Conservation (phyloP, 2,888 invertebrate species). For the Litoditis marina region DNA sequence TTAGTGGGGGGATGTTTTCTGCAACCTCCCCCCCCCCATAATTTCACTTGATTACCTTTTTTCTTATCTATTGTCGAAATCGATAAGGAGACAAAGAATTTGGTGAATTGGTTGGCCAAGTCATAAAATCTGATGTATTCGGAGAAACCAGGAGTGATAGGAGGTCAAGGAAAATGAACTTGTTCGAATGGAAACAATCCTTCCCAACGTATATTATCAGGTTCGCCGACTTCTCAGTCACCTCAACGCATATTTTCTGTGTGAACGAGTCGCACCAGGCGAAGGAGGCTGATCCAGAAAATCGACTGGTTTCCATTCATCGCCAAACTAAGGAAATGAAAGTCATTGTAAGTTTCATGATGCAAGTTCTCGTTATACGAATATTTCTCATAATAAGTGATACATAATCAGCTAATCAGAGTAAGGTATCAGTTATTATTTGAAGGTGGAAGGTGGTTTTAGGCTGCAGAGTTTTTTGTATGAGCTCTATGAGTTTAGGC, state of each 20-base stretch:
- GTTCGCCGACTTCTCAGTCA: conserved; percentile 30
- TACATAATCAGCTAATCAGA: too few species aligned
- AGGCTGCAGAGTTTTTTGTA: too few species aligned
- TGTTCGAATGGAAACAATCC: too few species aligned
- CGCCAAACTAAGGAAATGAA: conserved; percentile 20
- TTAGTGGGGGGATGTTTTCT: too few species aligned
- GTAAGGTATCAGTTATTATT: too few species aligned
- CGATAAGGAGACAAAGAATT: neutral
- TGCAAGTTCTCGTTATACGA: neutral
- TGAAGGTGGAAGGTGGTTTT: too few species aligned
- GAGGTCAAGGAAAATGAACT: too few species aligned
- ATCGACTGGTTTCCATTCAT: conserved; percentile 34
- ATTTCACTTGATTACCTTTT: too few species aligned
- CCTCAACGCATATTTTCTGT: conserved; percentile 21
- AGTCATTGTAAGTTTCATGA: conserved; percentile 27
- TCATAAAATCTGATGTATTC: too few species aligned
- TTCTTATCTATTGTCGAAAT: neutral
- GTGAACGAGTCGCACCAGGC: conserved; percentile 28
- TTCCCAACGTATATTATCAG: conserved; percentile 15
- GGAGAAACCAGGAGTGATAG: too few species aligned
- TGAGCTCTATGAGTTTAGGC: too few species aligned
- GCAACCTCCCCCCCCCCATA: neutral
- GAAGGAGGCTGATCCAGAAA: conserved; percentile 27
- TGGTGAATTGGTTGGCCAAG: neutral
- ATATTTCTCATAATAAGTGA: too few species aligned